Conservation (phyloP, 2,113 vertebrate genomes). For the Urocynchramus pylzowi region DNA sequence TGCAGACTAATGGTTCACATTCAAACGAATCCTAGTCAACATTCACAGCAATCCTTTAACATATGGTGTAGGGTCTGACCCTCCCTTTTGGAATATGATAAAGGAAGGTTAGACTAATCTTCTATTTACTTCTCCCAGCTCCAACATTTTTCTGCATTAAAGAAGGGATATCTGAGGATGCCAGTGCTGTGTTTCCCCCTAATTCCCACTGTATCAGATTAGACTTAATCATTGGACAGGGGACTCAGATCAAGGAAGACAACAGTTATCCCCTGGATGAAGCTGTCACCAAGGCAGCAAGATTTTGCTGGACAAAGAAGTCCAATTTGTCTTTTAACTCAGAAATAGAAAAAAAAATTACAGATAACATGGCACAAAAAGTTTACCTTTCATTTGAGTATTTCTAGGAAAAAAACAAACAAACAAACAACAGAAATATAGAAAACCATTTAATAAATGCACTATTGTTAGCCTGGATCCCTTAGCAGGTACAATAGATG, state of each 20-base stretch:
- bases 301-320: background rate
- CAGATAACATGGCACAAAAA: background rate
- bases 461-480: background rate
- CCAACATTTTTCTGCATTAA: background rate
- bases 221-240: background rate
- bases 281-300: background rate
- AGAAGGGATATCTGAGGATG: background rate
- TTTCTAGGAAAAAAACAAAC: background rate
- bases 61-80: background rate
- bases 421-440: accelerated
- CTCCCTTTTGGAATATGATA: background rate
- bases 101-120: background rate
- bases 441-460: background rate
- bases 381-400: background rate
- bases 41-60: background rate
- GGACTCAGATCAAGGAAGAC: background rate
- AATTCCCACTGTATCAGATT: background rate
- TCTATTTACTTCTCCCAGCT: background rate
- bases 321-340: background rate
- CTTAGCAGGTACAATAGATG: background rate
- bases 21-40: background rate
- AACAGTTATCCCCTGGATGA: background rate
- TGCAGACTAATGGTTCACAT: background rate
- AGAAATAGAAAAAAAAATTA: background rate
- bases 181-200: background rate